Base-by-base conservation (phyloP, 2,797 vertebrate species). In the Acridotheres tristis region DNA sequence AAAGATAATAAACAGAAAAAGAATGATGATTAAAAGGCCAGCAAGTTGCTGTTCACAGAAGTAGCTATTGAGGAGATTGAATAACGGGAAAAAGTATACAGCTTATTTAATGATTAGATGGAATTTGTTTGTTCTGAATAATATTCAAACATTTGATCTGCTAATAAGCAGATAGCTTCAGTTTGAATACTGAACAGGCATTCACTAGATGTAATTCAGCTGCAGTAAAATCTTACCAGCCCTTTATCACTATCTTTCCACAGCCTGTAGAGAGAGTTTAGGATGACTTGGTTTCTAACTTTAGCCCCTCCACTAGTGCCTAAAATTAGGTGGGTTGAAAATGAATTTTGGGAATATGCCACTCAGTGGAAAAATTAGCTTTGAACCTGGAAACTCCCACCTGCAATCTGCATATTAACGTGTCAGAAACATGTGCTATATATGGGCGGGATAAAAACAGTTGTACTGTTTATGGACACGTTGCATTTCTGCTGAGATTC, bases 271-370 rank as follows among this genome's bases (percentile, higher is more conserved):
- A 75, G 32, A 75, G 72, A 58, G 30, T 78, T 92, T 72, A 54
- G 51, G 55, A 72, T 91, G 58, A 71, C 38, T 87, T 45, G 30
- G 30, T 82, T 93, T 87, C 71, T 93, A 86, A 84, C 43, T 92
- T 81, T 78, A 92, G 74, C 43, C 19, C 12, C n/a, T 92, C 36
- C 59, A 72, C 71, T 43, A 72, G 18, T 88, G 22, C 36, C 66
- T 92, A 88, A 92, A 96, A 86, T 84, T 69, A 84, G 47, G 23
- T 75, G 43, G 84, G 51, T 81, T 90, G 83, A 84, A 94, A 94
- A 86, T 68, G 51, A 58, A 78, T 51, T 65, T 77, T 72, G 72
- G 58, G 69, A 74, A 78, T 58, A n/a, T 68, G 86, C 50, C 27
- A 68, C 36, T 81, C 58, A 65, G 8, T 75, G 67, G 57, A 59